Evolutionary conservation across 2,797 vertebrate species (phyloP), one percentile per base, ranked within the genome.

Genomic region (Alosa sapidissima): DNA sequence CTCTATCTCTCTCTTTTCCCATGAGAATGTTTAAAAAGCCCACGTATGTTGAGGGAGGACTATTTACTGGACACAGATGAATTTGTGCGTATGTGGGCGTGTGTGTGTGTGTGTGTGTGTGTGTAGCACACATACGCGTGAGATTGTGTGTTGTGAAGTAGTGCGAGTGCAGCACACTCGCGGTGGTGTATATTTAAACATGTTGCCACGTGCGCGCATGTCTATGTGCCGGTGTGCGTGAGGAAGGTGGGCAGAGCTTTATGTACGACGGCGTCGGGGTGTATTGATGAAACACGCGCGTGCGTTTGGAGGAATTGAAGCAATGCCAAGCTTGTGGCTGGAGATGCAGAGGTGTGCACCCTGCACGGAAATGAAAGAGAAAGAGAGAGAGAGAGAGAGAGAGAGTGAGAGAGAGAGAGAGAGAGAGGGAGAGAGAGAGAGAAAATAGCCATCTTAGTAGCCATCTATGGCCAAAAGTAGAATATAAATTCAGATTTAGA

Each of bases 11-110:
- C 28, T 75, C 68, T 83, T 81, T 49, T 90, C 90, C 87, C 88
- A 33, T 81, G 89, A 89, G 87, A 85, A 65, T 55, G 81, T 92
- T 92, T 89, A 86, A 89, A 75, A 19, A 75, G 72, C 87, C 86
- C 87, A 89, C 84, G 84, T 85, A 82, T 87, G 86, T 88, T 90
- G 88, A 84, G 84, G 28, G 28, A 28, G 28, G 28, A 28, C 81
- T 90, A 86, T 91, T 88, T 89, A 88, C 81, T 83, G 85, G 86
- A 90, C 85, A 28, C 83, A 60, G 82, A 84, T 47, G 33, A 16
- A 72, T 85, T 72, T 82, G 54, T 81, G 19, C 83, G 83, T 82
- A 28, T 28, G 48, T 83, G 36, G 21, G 19, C 21, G 68, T 58
- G 82, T 54, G 81, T 24, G 49, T 21, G 81, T 52, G 54, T 81